These are phyloP conservation scores for Rhopilema esculentum DNA, from an alignment of 30 jellyfish, hydroid and myxozoan genomes.

Conservation along the genomic window DNA sequence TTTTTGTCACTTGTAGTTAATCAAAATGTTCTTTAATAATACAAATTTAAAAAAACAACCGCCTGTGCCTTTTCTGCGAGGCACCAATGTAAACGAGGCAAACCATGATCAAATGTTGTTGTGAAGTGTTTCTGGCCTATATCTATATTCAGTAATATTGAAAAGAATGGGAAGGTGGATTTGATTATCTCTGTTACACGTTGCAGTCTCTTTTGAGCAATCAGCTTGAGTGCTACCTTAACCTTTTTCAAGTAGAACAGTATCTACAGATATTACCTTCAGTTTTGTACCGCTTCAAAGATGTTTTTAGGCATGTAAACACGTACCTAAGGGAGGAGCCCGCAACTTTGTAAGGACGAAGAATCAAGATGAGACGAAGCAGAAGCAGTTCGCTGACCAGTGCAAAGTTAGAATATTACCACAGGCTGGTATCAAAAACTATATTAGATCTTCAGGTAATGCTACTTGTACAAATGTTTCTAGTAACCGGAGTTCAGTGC, in stretches of 20 bases:
- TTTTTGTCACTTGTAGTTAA: too few species aligned
- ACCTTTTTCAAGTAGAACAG: background rate
- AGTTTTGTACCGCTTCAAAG: background rate
- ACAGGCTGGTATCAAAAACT: constrained; percentile 82
- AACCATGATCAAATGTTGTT: too few species aligned
- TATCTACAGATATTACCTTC: background rate
- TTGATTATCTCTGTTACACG: background rate
- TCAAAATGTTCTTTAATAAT: too few species aligned
- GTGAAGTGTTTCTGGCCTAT: background rate
- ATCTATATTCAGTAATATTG: background rate
- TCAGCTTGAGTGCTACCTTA: background rate
- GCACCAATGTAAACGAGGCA: background rate
- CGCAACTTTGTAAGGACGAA: background rate
- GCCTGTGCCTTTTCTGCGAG: background rate
- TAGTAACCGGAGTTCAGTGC: background rate
- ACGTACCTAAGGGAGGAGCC: background rate
- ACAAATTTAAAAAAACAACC: too few species aligned
- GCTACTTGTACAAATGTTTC: background rate
- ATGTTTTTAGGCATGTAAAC: background rate
- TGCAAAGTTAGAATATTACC: constrained; percentile 70
- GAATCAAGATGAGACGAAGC: constrained; percentile 34
- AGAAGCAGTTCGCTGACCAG: constrained; percentile 64
- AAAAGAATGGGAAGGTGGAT: background rate
- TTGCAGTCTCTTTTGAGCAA: background rate
- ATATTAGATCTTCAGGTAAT: constrained; percentile 88